Evolutionary conservation across 2,113 vertebrate genomes (phyloP), one percentile per base, ranked within the genome.

Genomic region (Promerops cafer): DNA sequence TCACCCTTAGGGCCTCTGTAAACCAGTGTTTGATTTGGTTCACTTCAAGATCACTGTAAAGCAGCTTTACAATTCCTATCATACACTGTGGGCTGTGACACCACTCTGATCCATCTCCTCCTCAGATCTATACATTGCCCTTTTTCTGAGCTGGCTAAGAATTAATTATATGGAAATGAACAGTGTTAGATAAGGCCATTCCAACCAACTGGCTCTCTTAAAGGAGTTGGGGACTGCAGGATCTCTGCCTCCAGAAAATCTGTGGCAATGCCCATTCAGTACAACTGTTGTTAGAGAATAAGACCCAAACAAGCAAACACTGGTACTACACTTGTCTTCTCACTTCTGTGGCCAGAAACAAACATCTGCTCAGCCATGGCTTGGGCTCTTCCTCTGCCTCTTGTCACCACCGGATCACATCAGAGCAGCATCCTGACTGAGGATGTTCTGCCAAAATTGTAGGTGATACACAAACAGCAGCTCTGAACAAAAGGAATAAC

Each of bases 161-260:
- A 95, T 90, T 95, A 95, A 97, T 92, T 94, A 86, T 10, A 66
- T 22, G 24, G 90, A 92, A 93, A 80, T 7, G 28, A 93, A 83
- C 7, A 83, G 33, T 8, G 7, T 44, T 28, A 72, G 80, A 89
- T 72, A 90, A 89, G 45, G 10, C 42, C 33, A 88, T 70, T 74
- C 68, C 68, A 92, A 83, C 80, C 30, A 74, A 45, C 3, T 50
- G 23, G 27, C 35, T 39, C 50, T 74, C 76, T 82, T 50, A 83
- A 86, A 88, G 31, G n/a, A 63, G 57, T 40, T 40, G 20, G 50
- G 37, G 60, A 69, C 42, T 70, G 44, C 11, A 84, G 69, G 8
- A 77, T 16, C 45, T 52, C 79, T 63, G 64, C 39, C 68, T 54
- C 66, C 50, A 54, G 57, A 40, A 72, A 53, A 54, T 39, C 54